Percentiles rank a stretch among this genome's conserved stretches.
Conservation (phyloP, 2,888 invertebrate genomes). For the Diarsia dahlii region DNA sequence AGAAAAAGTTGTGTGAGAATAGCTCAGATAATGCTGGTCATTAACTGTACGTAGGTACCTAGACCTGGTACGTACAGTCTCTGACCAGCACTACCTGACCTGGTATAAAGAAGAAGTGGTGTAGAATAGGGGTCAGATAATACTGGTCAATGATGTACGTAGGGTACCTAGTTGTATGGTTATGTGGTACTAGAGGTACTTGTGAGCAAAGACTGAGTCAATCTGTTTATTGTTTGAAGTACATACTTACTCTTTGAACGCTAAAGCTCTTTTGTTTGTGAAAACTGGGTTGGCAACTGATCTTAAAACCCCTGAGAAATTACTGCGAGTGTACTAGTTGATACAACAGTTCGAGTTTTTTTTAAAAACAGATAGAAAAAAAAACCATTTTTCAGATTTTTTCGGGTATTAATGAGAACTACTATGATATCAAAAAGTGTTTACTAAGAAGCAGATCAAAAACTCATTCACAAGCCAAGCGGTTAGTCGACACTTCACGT, state of each 20-base stretch:
- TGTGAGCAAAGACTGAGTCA: constrained; percentile 18
- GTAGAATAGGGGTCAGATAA: no score
- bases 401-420: neutral
- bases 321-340: neutral
- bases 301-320: neutral
- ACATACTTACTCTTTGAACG: neutral
- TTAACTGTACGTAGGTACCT: neutral
- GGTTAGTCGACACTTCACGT: no score
- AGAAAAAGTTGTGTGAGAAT: no score
- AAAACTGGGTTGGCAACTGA: neutral
- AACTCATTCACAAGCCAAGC: neutral
- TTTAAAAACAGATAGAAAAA: neutral
- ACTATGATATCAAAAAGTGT: neutral
- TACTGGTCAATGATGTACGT: no score
- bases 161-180: neutral
- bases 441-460: neutral
- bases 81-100: no score
- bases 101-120: no score
- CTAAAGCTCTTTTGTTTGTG: neutral
- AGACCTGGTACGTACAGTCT: constrained; percentile 9
- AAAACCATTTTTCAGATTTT: neutral
- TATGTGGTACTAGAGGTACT: constrained; percentile 20
- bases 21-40: no score
- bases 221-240: constrained; percentile 21
- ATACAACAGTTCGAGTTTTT: neutral